Conservation (phyloP, 2,113 vertebrate genomes). For the Trogon melanurus region DNA sequence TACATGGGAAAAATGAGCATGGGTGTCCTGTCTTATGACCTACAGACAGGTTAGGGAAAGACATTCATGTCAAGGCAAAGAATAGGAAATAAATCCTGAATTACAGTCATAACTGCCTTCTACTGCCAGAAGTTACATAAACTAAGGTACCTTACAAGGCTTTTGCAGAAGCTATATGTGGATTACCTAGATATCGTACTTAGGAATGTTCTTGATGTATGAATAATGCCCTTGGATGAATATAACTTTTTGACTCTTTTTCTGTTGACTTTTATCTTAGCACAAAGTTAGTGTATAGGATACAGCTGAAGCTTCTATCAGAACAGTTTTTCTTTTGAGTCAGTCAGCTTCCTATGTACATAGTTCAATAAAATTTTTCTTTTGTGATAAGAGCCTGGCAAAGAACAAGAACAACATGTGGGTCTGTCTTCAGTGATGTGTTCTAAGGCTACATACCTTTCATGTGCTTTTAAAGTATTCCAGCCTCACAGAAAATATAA, state of each 20-base stretch:
- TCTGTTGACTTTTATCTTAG: not conserved
- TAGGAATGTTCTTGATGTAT: not conserved
- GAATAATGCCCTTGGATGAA: not conserved
- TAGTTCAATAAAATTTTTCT: not conserved
- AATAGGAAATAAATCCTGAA: not conserved
- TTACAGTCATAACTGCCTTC: not conserved
- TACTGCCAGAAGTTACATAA: not conserved
- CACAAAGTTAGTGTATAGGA: not conserved
- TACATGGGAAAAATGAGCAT: not conserved
- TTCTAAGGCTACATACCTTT: not conserved
- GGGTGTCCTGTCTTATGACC: not conserved
- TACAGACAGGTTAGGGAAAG: accelerated
- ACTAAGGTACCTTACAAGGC: not conserved
- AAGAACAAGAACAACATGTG: not conserved
- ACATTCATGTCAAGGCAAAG: not conserved
- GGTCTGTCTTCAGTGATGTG: not conserved
- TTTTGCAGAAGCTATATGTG: not conserved
- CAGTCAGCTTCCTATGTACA: not conserved
- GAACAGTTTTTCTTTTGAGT: not conserved
- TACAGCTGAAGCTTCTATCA: not conserved
- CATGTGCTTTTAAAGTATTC: not conserved
- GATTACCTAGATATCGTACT: not conserved
- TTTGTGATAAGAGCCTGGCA: not conserved
- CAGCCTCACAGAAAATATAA: not conserved
- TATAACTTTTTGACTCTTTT: not conserved